Evolutionary conservation across 2,113 vertebrate genomes (phyloP).

Genomic region (Otolemur garnettii): DNA sequence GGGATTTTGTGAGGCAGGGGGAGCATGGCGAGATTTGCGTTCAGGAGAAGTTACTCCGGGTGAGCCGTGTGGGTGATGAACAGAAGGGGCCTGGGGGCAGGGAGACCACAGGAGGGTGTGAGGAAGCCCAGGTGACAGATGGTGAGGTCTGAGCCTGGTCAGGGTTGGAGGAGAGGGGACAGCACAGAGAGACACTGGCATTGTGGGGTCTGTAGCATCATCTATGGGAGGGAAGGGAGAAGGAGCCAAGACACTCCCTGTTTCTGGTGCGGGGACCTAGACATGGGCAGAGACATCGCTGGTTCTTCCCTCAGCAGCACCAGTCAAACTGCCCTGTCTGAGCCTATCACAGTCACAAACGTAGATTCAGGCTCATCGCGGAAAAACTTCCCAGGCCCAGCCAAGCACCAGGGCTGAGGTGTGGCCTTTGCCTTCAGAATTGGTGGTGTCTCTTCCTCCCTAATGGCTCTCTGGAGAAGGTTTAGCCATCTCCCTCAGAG

Average conservation of each 20-base stretch:
- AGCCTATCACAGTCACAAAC: background rate
- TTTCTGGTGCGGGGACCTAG: too few relatives aligned
- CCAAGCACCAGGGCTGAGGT: background rate
- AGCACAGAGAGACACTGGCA: background rate
- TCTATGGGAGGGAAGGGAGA: background rate
- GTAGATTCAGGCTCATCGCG: background rate
- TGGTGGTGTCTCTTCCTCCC: background rate
- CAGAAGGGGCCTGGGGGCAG: background rate
- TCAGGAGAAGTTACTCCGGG: background rate
- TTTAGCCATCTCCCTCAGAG: constrained; percentile 6
- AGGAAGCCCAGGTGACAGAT: background rate
- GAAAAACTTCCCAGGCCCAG: background rate
- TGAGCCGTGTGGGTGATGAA: background rate
- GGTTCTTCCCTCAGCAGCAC: background rate
- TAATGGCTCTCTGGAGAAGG: background rate
- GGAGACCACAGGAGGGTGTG: background rate
- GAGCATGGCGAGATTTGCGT: background rate
- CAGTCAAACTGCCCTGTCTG: background rate
- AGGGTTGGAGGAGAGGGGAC: background rate
- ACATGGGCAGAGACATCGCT: background rate
- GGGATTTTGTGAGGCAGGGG: background rate
- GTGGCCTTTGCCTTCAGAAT: background rate
- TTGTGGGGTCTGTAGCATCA: background rate
- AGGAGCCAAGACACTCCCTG: background rate
- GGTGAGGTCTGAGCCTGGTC: background rate